These are phyloP conservation scores for Agrilus biguttatus DNA, from an alignment of 2,888 invertebrate species.

Conservation along the genomic window DNA sequence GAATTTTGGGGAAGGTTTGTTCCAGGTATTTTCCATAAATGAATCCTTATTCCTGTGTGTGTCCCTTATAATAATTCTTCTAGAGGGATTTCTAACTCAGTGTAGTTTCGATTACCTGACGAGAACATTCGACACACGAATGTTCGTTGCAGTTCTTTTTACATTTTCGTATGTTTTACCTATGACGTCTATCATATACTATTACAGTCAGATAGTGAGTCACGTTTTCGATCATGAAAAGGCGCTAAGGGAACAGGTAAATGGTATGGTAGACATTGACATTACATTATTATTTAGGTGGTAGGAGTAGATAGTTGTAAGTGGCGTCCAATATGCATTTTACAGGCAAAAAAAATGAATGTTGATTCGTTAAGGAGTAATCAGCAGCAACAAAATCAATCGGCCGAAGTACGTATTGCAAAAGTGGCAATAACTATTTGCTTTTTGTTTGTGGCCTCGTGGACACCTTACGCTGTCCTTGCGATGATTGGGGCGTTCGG, in stretches of 20 bases:
- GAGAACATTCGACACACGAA: slow-evolving; percentile 60
- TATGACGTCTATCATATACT: slow-evolving; percentile 62
- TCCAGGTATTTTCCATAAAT: slow-evolving; percentile 42
- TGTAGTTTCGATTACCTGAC: slow-evolving; percentile 73
- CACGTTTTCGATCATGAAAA: slow-evolving; percentile 80
- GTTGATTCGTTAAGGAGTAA: slow-evolving; percentile 68
- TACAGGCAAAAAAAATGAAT: slow-evolving; percentile 77
- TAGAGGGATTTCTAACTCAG: slow-evolving; percentile 82
- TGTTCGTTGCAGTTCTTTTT: slow-evolving; percentile 66
- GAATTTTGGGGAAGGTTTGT: slow-evolving; percentile 79
- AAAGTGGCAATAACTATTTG: slow-evolving; percentile 81
- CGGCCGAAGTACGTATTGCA: slow-evolving; percentile 73
- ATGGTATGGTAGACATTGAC: too few species aligned
- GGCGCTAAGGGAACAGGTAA: slow-evolving; percentile 53
- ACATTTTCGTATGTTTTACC: slow-evolving; percentile 64
- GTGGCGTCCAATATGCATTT: too few species aligned
- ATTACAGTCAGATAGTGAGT: slow-evolving; percentile 75
- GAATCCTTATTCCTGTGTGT: background rate
- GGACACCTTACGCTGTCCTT: slow-evolving; percentile 81
- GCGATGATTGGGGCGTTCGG: slow-evolving; percentile 74
- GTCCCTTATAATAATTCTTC: too few species aligned
- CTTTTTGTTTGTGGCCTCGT: slow-evolving; percentile 71
- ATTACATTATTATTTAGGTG: too few species aligned
- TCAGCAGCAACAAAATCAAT: slow-evolving; percentile 48
- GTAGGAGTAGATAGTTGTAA: too few species aligned